phyloP scores from a whole-genome alignment of 2,797 vertebrate species.

The Acomys russatus region DNA sequence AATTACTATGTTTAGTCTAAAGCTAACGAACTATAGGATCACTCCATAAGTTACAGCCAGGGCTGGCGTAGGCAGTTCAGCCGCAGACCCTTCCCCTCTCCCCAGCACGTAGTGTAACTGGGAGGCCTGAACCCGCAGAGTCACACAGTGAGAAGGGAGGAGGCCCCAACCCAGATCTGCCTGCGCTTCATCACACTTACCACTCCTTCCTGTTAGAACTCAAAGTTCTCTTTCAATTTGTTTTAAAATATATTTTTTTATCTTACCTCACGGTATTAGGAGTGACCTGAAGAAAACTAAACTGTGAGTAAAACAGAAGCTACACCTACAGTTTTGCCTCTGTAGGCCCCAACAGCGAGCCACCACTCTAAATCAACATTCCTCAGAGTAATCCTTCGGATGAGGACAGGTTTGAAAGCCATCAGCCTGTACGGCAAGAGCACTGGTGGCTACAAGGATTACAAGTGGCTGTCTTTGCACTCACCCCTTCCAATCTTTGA shows the following conservation, averaged over 20 bases:
- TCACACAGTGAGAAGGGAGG: too few species aligned
- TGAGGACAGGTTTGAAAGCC: slow-evolving; percentile 28
- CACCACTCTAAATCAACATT: not conserved
- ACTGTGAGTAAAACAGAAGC: not conserved
- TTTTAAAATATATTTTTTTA: slow-evolving; percentile 31
- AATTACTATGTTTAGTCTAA: not conserved
- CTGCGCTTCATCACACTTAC: not conserved
- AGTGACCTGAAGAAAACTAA: not conserved
- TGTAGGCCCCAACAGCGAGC: not conserved
- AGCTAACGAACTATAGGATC: not conserved
- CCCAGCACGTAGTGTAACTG: not conserved
- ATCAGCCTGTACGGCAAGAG: not conserved
- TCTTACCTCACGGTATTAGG: not conserved
- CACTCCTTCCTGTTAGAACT: not conserved
- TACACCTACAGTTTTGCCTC: not conserved
- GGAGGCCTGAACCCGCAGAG: not conserved
- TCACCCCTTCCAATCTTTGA: not conserved
- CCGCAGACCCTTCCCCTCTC: not conserved
- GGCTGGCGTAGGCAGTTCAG: not conserved
- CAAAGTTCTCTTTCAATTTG: not conserved
- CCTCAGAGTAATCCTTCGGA: not conserved
- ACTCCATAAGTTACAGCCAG: not conserved
- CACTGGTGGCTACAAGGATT: not conserved
- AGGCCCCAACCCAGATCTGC: not conserved
- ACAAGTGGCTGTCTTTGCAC: not conserved